These are phyloP conservation scores for Nebria ingens DNA, from an alignment of 1,140 invertebrate genomes.

Conservation along the genomic window DNA sequence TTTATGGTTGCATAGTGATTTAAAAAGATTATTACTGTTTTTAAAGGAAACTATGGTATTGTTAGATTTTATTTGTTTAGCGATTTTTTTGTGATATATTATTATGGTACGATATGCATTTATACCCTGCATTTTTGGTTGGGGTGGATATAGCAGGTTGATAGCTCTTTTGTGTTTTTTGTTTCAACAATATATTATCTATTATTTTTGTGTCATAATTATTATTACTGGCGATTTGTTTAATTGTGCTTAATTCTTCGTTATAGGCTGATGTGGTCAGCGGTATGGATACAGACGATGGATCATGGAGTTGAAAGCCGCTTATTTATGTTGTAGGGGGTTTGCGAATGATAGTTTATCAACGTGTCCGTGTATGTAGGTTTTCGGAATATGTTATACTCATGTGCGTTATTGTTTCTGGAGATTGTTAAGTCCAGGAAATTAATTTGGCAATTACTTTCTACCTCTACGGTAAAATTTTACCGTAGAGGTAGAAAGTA, in stretches of 20 bases:
- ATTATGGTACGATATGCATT: background rate
- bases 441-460: background rate
- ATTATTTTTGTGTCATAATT: background rate
- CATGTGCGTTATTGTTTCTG: background rate
- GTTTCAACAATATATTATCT: background rate
- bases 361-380: background rate
- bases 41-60: background rate
- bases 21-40: background rate
- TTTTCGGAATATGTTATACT: background rate
- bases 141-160: background rate
- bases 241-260: background rate
- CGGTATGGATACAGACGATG: background rate
- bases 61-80: background rate
- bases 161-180: background rate
- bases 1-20: background rate
- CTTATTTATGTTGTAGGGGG: background rate
- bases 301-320: background rate
- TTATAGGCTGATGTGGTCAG: background rate
- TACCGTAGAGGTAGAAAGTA: constrained; percentile 7
- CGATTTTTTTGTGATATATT: background rate
- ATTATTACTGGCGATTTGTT: background rate
- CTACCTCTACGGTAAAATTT: constrained; percentile 11
- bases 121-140: background rate
- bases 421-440: background rate
- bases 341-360: background rate